phyloP scores from a whole-genome alignment of 2,888 invertebrate species.

The Mylabris sibirica region DNA sequence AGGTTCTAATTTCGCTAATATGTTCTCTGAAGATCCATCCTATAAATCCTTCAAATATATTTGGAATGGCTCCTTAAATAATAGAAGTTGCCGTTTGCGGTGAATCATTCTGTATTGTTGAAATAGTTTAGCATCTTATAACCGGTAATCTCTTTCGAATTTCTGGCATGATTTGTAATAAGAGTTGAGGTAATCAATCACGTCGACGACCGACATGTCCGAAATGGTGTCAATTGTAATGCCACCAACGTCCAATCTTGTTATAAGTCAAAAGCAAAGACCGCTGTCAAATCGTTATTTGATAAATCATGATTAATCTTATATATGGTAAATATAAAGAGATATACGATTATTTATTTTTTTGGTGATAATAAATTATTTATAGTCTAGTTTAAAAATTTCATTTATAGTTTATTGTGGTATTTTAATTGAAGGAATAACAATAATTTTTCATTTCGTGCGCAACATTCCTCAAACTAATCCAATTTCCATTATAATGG shows the following conservation, averaged over 20 bases:
- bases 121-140: neutral
- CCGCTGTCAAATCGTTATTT: conserved; percentile 10
- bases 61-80: too few relatives aligned
- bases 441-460: neutral
- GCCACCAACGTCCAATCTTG: conserved; percentile 17
- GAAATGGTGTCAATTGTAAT: conserved; percentile 17
- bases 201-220: conserved; percentile 15
- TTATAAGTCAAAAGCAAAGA: conserved; percentile 11
- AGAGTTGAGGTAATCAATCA: conserved; percentile 23
- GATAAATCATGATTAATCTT: conserved; percentile 5
- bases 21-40: too few relatives aligned
- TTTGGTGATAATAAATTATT: too few relatives aligned
- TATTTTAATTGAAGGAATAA: neutral
- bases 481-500: conserved; percentile 7
- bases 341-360: neutral
- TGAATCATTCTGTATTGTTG: neutral
- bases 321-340: neutral
- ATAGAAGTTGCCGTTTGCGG: too few relatives aligned
- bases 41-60: too few relatives aligned
- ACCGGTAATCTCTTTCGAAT: neutral
- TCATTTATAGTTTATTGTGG: neutral
- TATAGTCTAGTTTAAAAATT: neutral
- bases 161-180: conserved; percentile 14
- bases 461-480: conserved; percentile 1
- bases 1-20: too few relatives aligned